Conservation (phyloP, 1,140 invertebrate genomes). For the Drosophila biarmipes region DNA sequence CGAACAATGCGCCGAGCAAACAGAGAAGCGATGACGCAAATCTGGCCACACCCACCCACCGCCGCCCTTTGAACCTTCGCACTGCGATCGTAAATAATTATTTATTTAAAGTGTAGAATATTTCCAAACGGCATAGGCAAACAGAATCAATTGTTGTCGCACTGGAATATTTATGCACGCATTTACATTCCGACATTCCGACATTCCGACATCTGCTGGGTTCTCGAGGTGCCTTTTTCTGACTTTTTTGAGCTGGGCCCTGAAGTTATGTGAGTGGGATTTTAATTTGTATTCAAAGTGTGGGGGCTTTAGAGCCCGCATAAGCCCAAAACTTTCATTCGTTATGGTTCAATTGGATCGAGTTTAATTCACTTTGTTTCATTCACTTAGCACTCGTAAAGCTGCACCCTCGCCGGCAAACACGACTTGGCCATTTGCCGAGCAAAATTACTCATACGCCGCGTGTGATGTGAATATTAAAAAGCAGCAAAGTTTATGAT, state of each 20-base stretch:
- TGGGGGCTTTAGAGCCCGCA: slow-evolving; percentile 1
- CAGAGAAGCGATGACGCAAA: slow-evolving; percentile 25
- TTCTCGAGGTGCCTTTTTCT: not conserved
- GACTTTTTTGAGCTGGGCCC: slow-evolving; percentile 1
- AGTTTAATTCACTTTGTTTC: slow-evolving; percentile 41
- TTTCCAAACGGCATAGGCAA: slow-evolving; percentile 19
- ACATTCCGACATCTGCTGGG: slow-evolving; percentile 18
- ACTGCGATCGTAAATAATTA: slow-evolving; percentile 47
- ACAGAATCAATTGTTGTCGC: slow-evolving; percentile 31
- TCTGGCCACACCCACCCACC: slow-evolving; percentile 11
- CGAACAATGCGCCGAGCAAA: slow-evolving; percentile 36
- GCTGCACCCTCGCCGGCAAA: not conserved
- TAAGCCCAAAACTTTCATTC: slow-evolving; percentile 5
- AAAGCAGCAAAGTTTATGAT: slow-evolving; percentile 49
- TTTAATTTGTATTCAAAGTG: slow-evolving; percentile 31
- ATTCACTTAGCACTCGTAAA: slow-evolving; percentile 26
- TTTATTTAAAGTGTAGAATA: slow-evolving; percentile 56
- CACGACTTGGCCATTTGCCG: slow-evolving; percentile 49
- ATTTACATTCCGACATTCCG: slow-evolving; percentile 18
- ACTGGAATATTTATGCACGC: slow-evolving; percentile 9
- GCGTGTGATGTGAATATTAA: slow-evolving; percentile 55
- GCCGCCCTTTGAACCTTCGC: not conserved
- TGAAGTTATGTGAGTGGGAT: not conserved
- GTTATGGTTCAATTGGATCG: slow-evolving; percentile 36
- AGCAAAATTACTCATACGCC: slow-evolving; percentile 65